Conservation (phyloP, 2,888 invertebrate species). For the Apodemia zela region DNA sequence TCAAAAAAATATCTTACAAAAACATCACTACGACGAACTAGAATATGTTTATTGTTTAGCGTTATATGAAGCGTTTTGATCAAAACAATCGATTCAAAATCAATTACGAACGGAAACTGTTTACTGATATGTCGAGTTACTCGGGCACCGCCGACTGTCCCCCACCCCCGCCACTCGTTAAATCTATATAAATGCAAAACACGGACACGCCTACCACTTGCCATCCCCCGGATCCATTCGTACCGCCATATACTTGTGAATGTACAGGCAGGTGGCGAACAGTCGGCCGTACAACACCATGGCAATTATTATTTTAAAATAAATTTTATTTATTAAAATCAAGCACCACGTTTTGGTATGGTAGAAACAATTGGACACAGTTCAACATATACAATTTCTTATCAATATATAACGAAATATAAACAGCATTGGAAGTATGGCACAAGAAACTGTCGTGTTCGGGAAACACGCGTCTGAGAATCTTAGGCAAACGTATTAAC, state of each 20-base stretch:
- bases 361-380: not conserved
- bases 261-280: no score
- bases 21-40: slow-evolving; percentile 21
- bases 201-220: no score
- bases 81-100: slow-evolving; percentile 7
- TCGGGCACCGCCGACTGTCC: not conserved
- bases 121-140: slow-evolving; percentile 8
- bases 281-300: not conserved
- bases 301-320: slow-evolving; percentile 2
- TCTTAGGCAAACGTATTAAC: not conserved
- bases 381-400: not conserved
- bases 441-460: slow-evolving; percentile 6
- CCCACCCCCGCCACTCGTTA: no score
- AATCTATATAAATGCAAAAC: no score
- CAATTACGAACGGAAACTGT: slow-evolving; percentile 9
- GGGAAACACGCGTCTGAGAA: not conserved
- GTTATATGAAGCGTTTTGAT: not conserved
- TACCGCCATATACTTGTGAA: no score
- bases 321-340: not conserved
- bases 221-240: no score
- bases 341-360: slow-evolving; percentile 8
- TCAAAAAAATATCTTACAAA: slow-evolving; percentile 26
- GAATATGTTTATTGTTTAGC: slow-evolving; percentile 10
- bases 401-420: not conserved
- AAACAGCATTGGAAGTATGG: slow-evolving; percentile 8